Evolutionary conservation across 2,797 vertebrate species (phyloP).

Genomic region (Arvicola amphibius): DNA sequence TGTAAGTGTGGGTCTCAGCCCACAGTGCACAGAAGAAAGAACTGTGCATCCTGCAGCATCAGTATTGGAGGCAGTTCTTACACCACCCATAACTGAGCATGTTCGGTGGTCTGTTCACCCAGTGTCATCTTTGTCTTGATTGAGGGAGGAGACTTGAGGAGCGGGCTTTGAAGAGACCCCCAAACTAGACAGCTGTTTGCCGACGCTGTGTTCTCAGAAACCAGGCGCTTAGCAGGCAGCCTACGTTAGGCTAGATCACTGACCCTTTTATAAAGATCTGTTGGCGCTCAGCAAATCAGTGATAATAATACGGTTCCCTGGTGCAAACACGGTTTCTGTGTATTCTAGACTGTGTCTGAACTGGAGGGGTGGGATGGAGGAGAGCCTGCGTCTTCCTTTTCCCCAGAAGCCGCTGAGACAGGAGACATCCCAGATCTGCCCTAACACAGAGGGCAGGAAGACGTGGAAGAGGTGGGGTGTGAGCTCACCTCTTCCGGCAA

Average conservation of each 20-base stretch:
- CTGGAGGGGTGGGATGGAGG: fast-evolving
- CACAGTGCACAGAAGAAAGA: not conserved
- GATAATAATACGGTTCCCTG: slow-evolving; percentile 59
- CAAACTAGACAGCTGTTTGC: slow-evolving; percentile 49
- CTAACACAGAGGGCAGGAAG: not conserved
- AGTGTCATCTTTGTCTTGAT: not conserved
- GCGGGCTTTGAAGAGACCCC: slow-evolving; percentile 41
- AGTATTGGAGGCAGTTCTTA: too few relatives aligned
- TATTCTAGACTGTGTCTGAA: slow-evolving; percentile 63
- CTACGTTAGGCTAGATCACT: slow-evolving; percentile 55
- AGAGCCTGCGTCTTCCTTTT: not conserved
- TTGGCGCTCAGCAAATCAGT: slow-evolving; percentile 58
- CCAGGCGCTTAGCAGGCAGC: slow-evolving; percentile 50
- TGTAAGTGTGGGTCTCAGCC: fast-evolving
- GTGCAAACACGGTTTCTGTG: slow-evolving; percentile 66
- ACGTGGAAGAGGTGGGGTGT: not conserved
- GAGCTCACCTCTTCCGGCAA: not conserved
- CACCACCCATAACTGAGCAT: not conserved
- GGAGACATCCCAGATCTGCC: not conserved
- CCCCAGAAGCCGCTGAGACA: not conserved
- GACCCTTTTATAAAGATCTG: slow-evolving; percentile 45
- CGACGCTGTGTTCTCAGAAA: slow-evolving; percentile 22
- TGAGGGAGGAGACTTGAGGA: not conserved
- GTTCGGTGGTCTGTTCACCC: not conserved
- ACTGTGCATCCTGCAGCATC: fast-evolving